Evolutionary conservation across 2,113 vertebrate species (phyloP).

Genomic region (Hippocampus guttulatus): DNA sequence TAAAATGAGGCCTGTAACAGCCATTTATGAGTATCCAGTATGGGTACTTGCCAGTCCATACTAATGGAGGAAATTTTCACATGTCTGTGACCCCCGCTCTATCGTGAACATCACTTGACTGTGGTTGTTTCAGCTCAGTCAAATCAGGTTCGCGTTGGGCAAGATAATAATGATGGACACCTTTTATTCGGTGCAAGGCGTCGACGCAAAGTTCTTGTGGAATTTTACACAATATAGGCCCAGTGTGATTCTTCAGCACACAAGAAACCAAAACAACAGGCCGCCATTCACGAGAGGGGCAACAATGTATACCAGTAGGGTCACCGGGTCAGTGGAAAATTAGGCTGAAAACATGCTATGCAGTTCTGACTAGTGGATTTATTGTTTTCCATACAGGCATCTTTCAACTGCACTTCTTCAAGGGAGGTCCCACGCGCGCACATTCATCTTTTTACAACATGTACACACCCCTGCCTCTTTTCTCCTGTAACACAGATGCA

Average conservation of each 20-base stretch:
- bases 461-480: neutral
- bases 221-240: constrained; percentile 50
- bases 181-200: constrained; percentile 9
- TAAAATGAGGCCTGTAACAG: no score
- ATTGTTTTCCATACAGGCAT: neutral
- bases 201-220: constrained; percentile 19
- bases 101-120: no score
- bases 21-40: no score
- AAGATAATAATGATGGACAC: constrained; percentile 3
- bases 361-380: neutral
- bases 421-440: neutral
- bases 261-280: constrained; percentile 48
- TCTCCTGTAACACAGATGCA: neutral
- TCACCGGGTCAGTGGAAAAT: constrained; percentile 18
- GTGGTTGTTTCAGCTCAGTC: no score
- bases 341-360: neutral
- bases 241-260: constrained; percentile 50
- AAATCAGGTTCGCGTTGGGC: no score
- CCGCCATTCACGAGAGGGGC: constrained; percentile 57
- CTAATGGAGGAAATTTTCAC: no score
- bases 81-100: no score
- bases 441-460: constrained; percentile 5
- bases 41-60: no score
- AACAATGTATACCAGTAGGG: constrained; percentile 30
- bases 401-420: constrained; percentile 5